A percentile compares a stretch with the other conserved stretches of the same genome.
Conservation (phyloP, 2,888 invertebrate genomes). For the Hirudinaria manillensis region DNA sequence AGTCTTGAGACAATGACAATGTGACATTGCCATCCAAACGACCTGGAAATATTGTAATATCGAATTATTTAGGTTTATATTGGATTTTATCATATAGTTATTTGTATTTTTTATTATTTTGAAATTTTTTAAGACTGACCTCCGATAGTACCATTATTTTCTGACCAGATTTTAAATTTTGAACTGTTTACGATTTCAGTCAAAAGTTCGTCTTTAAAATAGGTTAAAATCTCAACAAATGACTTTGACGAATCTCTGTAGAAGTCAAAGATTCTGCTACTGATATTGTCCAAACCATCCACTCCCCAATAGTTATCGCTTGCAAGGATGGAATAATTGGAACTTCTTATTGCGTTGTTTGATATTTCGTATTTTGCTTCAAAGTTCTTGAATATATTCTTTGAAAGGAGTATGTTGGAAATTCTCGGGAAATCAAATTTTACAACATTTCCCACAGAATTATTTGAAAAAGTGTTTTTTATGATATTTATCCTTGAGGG, state of each 20-base stretch:
- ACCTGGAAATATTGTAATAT: constrained; percentile 6
- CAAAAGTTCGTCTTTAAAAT: neutral
- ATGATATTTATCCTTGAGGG: neutral
- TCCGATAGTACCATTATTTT: constrained; percentile 6
- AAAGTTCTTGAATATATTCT: constrained; percentile 26
- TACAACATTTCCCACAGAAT: neutral
- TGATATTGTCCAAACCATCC: neutral
- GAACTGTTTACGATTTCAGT: neutral
- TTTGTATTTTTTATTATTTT: neutral
- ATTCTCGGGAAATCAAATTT: neutral
- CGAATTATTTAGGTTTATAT: neutral
- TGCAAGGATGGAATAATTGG: constrained; percentile 5
- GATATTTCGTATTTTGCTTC: constrained; percentile 24
- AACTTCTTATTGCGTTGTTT: neutral
- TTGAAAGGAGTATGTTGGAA: neutral
- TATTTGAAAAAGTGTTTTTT: neutral
- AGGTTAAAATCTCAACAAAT: neutral
- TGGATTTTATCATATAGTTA: neutral
- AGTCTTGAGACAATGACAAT: neutral
- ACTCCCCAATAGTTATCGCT: constrained; percentile 27
- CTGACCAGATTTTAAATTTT: neutral
- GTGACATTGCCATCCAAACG: neutral
- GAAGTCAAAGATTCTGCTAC: constrained; percentile 25
- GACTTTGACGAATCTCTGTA: neutral
- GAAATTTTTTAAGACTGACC: constrained; percentile 8